phyloP scores from a whole-genome alignment of 2,888 invertebrate species.

The Microctonus aethiopoides region DNA sequence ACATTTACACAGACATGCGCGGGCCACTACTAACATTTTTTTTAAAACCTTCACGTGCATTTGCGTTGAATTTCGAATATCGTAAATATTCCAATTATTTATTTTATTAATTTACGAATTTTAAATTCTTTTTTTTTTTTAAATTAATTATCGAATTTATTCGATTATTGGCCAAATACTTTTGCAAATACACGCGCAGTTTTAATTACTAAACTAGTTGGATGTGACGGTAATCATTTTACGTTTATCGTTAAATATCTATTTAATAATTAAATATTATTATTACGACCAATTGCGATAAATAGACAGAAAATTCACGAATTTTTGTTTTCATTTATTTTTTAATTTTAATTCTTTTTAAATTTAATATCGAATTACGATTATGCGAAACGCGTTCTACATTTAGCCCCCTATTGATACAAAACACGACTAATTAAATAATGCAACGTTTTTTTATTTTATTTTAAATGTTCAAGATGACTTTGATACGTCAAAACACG shows the following conservation, averaged over 20 bases:
- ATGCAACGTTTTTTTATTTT: no score
- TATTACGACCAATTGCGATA: constrained; percentile 41
- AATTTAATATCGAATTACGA: constrained; percentile 1
- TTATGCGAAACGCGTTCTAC: neutral
- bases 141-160: constrained; percentile 10
- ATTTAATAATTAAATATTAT: constrained; percentile 32
- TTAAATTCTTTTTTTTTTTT: constrained; percentile 21
- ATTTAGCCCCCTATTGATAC: constrained; percentile 24
- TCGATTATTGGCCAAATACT: constrained; percentile 7
- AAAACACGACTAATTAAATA: constrained; percentile 33
- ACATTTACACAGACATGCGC: constrained; percentile 44
- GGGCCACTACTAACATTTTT: constrained; percentile 39
- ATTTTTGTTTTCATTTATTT: neutral
- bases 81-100: constrained; percentile 6
- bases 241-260: constrained; percentile 27
- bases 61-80: constrained; percentile 14
- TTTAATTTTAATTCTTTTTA: constrained; percentile 13
- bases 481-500: constrained; percentile 41
- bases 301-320: constrained; percentile 40
- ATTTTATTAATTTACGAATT: neutral
- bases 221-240: constrained; percentile 42
- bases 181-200: constrained; percentile 45
- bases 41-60: neutral
- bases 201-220: constrained; percentile 44
- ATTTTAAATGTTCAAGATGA: constrained; percentile 45